Conservation (phyloP, 1,140 invertebrate species). For the Cherax quadricarinatus region DNA sequence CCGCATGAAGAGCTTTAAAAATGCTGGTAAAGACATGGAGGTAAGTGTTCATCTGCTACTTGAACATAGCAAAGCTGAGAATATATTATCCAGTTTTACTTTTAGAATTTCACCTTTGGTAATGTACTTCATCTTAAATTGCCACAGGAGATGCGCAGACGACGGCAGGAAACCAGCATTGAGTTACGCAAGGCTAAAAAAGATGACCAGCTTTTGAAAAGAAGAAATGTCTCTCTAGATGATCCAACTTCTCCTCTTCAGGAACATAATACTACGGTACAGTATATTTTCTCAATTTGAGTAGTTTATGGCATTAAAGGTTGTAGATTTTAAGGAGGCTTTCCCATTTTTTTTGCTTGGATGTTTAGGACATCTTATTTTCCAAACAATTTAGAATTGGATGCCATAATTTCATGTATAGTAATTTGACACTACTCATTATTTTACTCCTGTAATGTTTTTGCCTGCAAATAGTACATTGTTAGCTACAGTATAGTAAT, state of each 20-base stretch:
- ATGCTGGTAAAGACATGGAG: constrained; percentile 77
- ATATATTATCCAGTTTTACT: too few relatives aligned
- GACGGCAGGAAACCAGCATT: constrained; percentile 90
- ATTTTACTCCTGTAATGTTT: too few relatives aligned
- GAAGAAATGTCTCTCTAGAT: constrained; percentile 87
- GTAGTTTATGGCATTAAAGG: too few relatives aligned
- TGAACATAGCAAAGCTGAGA: not conserved
- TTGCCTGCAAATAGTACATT: too few relatives aligned
- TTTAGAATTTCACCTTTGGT: too few relatives aligned
- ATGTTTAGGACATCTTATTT: not conserved
- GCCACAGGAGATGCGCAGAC: constrained; percentile 88
- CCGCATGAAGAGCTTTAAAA: constrained; percentile 77
- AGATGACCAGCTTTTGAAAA: constrained; percentile 96
- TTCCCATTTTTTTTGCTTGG: constrained; percentile 19
- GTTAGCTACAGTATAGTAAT: too few relatives aligned
- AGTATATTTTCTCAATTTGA: not conserved
- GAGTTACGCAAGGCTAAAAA: constrained; percentile 94
- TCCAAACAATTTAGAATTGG: too few relatives aligned
- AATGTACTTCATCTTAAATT: too few relatives aligned
- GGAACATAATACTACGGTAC: constrained; percentile 64
- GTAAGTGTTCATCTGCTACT: constrained; percentile 73
- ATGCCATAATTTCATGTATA: too few relatives aligned
- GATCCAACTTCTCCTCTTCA: constrained; percentile 80
- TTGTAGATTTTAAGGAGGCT: too few relatives aligned
- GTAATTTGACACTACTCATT: too few relatives aligned